Conservation (phyloP, 2,888 invertebrate species). For the Aporophyla lueneburgensis region DNA sequence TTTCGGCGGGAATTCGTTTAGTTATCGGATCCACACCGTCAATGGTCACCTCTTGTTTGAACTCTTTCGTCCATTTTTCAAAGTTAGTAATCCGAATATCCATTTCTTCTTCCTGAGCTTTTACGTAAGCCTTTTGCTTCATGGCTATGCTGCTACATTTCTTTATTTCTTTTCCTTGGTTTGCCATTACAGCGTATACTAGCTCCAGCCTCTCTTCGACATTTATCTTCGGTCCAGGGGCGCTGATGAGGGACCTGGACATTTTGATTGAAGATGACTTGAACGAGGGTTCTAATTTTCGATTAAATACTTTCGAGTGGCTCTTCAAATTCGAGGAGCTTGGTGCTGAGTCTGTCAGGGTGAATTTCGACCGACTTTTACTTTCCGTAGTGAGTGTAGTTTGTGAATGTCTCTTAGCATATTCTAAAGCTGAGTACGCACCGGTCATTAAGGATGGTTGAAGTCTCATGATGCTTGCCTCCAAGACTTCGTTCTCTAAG, state of each 20-base stretch:
- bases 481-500: constrained; percentile 89
- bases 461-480: constrained; percentile 83
- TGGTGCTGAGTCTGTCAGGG: background rate
- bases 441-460: constrained; percentile 86
- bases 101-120: constrained; percentile 90
- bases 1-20: constrained; percentile 91
- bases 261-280: constrained; percentile 71
- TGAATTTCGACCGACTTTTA: background rate
- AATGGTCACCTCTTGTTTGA: constrained; percentile 88
- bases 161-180: constrained; percentile 76
- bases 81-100: constrained; percentile 86
- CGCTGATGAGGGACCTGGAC: constrained; percentile 79
- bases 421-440: constrained; percentile 73
- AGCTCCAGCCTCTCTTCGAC: constrained; percentile 88
- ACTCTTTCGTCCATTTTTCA: constrained; percentile 83
- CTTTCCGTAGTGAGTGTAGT: background rate
- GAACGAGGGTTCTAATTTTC: background rate
- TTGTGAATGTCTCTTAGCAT: background rate
- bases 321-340: background rate
- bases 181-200: constrained; percentile 85
- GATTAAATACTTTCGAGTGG: background rate
- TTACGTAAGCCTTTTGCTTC: constrained; percentile 81
- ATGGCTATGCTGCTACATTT: constrained; percentile 75
- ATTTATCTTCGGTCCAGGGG: constrained; percentile 84
- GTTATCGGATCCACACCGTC: constrained; percentile 90